Base-by-base conservation (phyloP, 2,797 vertebrate genomes). In the Notolabrus celidotus region DNA sequence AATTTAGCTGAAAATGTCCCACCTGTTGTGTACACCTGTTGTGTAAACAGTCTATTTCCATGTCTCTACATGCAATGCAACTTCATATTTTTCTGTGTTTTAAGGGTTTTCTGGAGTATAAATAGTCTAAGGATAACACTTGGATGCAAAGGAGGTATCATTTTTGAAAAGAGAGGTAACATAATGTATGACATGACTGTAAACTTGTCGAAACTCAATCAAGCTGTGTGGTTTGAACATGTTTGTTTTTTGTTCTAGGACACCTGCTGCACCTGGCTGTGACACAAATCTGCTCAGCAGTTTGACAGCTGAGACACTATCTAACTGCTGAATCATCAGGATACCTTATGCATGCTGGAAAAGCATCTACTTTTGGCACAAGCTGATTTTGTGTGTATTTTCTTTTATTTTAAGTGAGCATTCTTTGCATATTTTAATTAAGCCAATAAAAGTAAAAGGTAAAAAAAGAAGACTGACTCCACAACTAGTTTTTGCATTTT, bases 191-290 rank as follows among this genome's bases (percentile, higher is more conserved):
- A 36, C 10, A 36, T 36, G 36, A 47, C 22, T 19, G 0, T 22
- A 53, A 62, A 22, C 39, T 8, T 47, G 52, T 64, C 39, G 22
- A 20, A 41, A 46, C 17, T 27, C 17, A 45, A 47, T 60, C 43
- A 34, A 31, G n/a, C n/a, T n/a, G n/a, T 10, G 0, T 56, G 19
- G 19, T 20, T 52, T 0, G 10, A 36, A 47, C 53, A 11, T n/a
- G 47, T 25, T 67, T 27, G 25, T 52, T 66, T 59, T 46, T n/a
- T 7, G 22, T 47, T 12, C n/a, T 4, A 31, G 17, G 34, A 49
- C 43, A 31, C 9, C 0, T 0, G 43, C 62, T 42, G 25, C 50
- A 34, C 5, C 19, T 51, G 36, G 29, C 2, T n/a, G 27, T 5
- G 15, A 10, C 45, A 46, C 33, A 17, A 27, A 39, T 59, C 63